phyloP scores from a whole-genome alignment of 2,888 invertebrate genomes.

The Cartodere bifasciata region DNA sequence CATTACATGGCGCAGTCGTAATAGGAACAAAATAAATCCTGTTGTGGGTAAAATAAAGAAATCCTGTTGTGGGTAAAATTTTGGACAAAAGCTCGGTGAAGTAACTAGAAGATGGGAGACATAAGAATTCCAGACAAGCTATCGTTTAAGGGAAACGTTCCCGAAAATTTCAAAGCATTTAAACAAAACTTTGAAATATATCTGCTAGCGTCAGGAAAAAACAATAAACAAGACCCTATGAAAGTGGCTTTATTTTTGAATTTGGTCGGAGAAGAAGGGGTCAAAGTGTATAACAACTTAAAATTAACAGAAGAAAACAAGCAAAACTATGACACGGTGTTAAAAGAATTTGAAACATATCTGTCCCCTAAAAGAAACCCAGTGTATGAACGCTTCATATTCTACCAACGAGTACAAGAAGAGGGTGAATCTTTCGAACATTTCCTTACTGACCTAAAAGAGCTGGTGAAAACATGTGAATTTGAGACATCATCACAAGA shows the following conservation, averaged over 20 bases:
- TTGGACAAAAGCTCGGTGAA: too few species aligned
- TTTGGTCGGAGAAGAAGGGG: conserved; percentile 17
- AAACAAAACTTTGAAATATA: conserved; percentile 17
- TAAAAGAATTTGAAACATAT: conserved; percentile 15
- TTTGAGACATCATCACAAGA: conserved; percentile 14
- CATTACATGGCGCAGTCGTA: too few species aligned
- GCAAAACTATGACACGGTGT: conserved; percentile 13
- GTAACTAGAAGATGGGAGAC: too few species aligned
- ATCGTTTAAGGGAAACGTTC: conserved; percentile 10
- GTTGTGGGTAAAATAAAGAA: too few species aligned
- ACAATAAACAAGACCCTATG: conserved; percentile 12
- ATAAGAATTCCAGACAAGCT: conserved; percentile 8
- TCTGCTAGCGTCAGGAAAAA: conserved; percentile 15
- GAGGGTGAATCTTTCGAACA: conserved; percentile 16
- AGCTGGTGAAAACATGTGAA: conserved; percentile 14
- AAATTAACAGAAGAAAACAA: conserved; percentile 14
- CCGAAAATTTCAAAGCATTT: conserved; percentile 18
- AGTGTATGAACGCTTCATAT: conserved; percentile 14
- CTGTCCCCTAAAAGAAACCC: conserved; percentile 13
- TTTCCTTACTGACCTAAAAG: conserved; percentile 15
- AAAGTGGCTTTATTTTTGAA: conserved; percentile 19
- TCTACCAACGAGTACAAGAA: conserved; percentile 13
- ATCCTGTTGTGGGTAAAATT: too few species aligned
- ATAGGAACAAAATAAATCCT: too few species aligned
- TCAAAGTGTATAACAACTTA: conserved; percentile 20